Evolutionary conservation across 1,140 invertebrate genomes (phyloP).

Genomic region (Drosophila nikananu): DNA sequence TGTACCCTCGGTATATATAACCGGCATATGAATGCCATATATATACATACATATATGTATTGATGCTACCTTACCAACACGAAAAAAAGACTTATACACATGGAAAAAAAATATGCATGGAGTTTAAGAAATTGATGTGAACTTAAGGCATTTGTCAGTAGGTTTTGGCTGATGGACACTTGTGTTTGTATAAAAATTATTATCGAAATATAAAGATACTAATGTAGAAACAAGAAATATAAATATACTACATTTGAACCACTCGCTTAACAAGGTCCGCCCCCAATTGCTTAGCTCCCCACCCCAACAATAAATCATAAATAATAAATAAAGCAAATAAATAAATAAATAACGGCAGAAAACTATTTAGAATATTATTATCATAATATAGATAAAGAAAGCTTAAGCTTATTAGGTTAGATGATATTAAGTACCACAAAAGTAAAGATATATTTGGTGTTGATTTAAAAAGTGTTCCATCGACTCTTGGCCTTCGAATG

Average conservation of each 20-base stretch:
- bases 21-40: conserved; percentile 19
- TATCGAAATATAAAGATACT: neutral
- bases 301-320: too few species aligned
- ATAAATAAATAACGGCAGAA: too few species aligned
- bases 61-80: neutral
- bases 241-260: too few species aligned
- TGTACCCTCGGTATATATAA: conserved; percentile 31
- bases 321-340: too few species aligned
- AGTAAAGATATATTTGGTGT: neutral
- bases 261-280: too few species aligned
- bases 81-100: neutral
- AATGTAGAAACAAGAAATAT: neutral
- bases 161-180: neutral
- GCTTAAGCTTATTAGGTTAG: neutral
- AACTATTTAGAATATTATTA: too few species aligned
- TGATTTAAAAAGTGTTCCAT: neutral
- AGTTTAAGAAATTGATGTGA: neutral
- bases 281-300: too few species aligned
- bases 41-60: neutral
- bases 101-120: neutral
- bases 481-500: neutral
- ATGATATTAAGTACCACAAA: neutral
- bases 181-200: neutral
- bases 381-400: too few species aligned
- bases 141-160: neutral